phyloP scores from a whole-genome alignment of 2,113 vertebrate species.

The Trichomycterus rosablanca region DNA sequence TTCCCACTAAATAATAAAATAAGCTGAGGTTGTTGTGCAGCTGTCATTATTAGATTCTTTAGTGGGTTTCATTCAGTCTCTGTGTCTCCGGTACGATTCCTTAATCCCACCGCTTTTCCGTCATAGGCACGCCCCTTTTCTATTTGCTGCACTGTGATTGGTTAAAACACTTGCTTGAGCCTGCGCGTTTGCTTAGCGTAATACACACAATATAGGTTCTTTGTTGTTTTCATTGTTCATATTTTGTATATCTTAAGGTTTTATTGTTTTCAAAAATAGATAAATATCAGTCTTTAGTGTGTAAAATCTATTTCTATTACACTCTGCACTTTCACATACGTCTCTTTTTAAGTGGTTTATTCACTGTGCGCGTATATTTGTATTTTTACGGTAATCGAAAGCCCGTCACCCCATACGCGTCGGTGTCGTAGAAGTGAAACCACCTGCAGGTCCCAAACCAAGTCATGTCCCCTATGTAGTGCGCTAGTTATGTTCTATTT shows the following conservation, averaged over 20 bases:
- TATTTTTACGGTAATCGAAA: slow-evolving; percentile 28
- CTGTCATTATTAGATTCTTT: slow-evolving; percentile 25
- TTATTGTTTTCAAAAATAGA: too few species aligned
- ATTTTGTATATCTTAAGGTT: too few species aligned
- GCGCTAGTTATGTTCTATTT: not conserved
- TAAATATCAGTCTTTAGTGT: too few species aligned
- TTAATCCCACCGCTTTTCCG: not conserved
- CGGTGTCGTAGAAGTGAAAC: not conserved
- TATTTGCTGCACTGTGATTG: not conserved
- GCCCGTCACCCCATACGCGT: slow-evolving; percentile 28
- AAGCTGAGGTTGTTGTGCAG: slow-evolving; percentile 46
- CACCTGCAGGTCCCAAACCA: not conserved
- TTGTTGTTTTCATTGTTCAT: too few species aligned
- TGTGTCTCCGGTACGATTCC: too few species aligned
- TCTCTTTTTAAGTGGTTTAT: too few species aligned
- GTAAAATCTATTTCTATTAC: too few species aligned
- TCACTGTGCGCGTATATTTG: not conserved
- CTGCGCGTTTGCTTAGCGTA: slow-evolving; percentile 8
- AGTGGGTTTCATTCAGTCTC: too few species aligned
- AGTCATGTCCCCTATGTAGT: not conserved
- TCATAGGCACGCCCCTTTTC: not conserved
- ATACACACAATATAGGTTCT: not conserved
- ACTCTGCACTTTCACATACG: too few species aligned
- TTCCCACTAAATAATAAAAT: slow-evolving; percentile 72
- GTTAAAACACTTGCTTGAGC: not conserved